Base-by-base conservation (phyloP, 2,888 invertebrate species). In the Melieria picta region DNA sequence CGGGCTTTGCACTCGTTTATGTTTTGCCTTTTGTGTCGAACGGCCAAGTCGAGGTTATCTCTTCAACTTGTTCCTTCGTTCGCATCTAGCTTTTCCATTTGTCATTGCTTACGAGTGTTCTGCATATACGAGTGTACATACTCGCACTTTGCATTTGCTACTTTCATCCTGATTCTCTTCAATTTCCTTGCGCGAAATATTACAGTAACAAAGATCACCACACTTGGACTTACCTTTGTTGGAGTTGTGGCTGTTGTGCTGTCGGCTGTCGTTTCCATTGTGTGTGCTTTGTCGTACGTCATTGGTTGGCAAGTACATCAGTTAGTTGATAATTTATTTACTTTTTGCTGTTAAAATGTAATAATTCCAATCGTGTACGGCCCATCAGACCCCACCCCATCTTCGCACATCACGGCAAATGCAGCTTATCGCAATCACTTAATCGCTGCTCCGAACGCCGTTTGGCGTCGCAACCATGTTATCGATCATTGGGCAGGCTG, bases 161-260 rank as follows among this genome's bases (percentile, higher is more conserved):
- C 43, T 42, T 55, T 65, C 30, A 30, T 30, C 30, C 30, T 30
- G 30, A 30, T 30, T 30, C 30, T 30, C 30, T 30, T 30, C 30
- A 11, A n/a, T 60, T 57, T n/a, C 30, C 56, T 65, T 65, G 65
- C n/a, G 30, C 7, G 10, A 65, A 57, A 42, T 13, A 3, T 50
- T 13, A 30, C 30, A 56, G 13, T 48, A 16, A 47, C 69, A 62
- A 63, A 63, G 63, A 30, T 16, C 7, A 11, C 11, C 30, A 16
- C 16, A 16, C 30, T 52, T 13, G 4, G 52, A 52, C 52, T 52
- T 5, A 0, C 62, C 46, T 63, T 72, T 30, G 30, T 3, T 69
- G 69, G 68, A 48, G 46, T 63, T n/a, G 9, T 50, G 7, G 7
- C 45, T 57, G 50, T 72, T 65, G 43, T n/a, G 46, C 50, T 50